Base-by-base conservation (phyloP, 1,140 invertebrate genomes). In the Musca vetustissima region DNA sequence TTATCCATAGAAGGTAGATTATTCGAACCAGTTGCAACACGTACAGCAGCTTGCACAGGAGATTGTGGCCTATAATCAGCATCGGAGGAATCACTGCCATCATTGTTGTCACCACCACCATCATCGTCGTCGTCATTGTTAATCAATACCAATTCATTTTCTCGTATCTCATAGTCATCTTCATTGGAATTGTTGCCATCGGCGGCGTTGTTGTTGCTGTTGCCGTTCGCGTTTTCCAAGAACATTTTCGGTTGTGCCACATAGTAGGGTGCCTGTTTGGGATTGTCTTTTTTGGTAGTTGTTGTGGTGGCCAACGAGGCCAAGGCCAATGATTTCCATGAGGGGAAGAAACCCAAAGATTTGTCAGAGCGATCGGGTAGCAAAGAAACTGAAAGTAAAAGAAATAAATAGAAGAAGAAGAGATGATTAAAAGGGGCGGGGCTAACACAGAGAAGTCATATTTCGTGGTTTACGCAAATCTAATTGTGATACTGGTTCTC, bases 311-410 rank as follows among this genome's bases (percentile, higher is more conserved):
- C 77, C 52, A 81, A 66, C 6, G 79, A 79, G 19, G 79, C 79
- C 1, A 81, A 71, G 0, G 79, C 79, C 36, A 81, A 24, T 0
- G 75, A 78, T 70, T 80, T 81, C 79, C 79, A 81, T 4, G 79
- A 80, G 2, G 79, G 79, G 49, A 80, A 81, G 61, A 81, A 80
- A 0, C 72, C 73, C 7, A 81, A 55, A 0, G 79, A 76, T 57
- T 80, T 81, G 53, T 80, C 79, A 9, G 71, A 70, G 2, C 79
- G 72, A 69, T 73, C 66, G 8, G 71, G 68, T 52, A 72, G 69
- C 19, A 67, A 72, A 53, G 52, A 57, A 55, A 55, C 8, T 22
- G 59, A 17, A 71, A 36, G 52, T 67, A 57, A n/a, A 14, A 68
- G 14, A 68, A 22, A 32, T 1, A 69, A 64, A 21, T 21, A 11